Conservation (phyloP, 2,797 vertebrate genomes). For the Cirrhinus molitorella region DNA sequence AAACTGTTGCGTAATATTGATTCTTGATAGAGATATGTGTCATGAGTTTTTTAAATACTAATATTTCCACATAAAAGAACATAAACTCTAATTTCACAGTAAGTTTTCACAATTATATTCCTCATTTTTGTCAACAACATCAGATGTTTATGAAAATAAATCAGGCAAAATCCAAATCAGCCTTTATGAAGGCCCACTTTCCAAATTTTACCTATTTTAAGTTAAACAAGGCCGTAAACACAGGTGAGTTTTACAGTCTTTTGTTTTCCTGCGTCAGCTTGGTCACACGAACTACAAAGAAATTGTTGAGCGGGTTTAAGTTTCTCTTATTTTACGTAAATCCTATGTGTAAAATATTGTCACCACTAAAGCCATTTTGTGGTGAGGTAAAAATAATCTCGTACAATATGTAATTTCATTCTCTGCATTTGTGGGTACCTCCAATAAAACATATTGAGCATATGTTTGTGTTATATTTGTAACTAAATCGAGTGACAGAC, state of each 20-base stretch:
- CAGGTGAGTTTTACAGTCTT: neutral
- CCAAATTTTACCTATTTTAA: neutral
- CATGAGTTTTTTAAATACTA: neutral
- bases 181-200: neutral
- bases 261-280: neutral
- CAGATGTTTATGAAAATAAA: neutral
- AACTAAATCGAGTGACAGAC: neutral
- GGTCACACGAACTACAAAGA: neutral
- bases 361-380: neutral
- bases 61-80: neutral
- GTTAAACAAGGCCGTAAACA: neutral
- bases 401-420: neutral
- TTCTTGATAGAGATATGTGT: neutral
- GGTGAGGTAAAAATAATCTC: neutral
- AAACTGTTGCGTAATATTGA: neutral
- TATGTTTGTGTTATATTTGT: too few species aligned
- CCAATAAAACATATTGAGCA: neutral
- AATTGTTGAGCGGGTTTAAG: neutral
- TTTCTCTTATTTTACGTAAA: neutral
- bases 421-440: neutral
- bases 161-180: conserved; percentile 1
- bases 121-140: neutral
- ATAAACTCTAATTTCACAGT: neutral
- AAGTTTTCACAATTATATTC: neutral
- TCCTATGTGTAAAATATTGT: neutral